Evolutionary conservation across 2,888 invertebrate genomes (phyloP).

Genomic region (Horisme vitalbata): DNA sequence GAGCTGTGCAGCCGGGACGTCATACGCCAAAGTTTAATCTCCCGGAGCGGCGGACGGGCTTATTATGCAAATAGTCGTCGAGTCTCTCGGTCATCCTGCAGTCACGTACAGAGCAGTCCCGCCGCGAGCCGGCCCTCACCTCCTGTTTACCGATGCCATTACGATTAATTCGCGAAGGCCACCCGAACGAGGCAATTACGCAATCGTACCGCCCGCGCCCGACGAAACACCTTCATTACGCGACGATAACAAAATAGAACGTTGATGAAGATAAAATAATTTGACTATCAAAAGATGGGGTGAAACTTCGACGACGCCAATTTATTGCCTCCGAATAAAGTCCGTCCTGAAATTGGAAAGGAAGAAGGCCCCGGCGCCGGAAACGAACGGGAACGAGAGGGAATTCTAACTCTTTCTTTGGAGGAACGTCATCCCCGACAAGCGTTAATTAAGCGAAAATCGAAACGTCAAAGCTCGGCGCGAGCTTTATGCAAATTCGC

Average conservation of each 20-base stretch:
- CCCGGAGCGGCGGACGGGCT: slow-evolving; percentile 72
- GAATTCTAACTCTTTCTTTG: slow-evolving; percentile 70
- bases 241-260: slow-evolving; percentile 55
- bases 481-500: slow-evolving; percentile 76
- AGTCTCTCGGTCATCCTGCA: slow-evolving; percentile 67
- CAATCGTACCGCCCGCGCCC: slow-evolving; percentile 12
- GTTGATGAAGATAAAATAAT: slow-evolving; percentile 71
- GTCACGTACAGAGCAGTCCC: slow-evolving; percentile 62
- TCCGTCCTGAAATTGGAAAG: slow-evolving; percentile 61
- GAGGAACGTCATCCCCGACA: slow-evolving; percentile 52
- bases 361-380: slow-evolving; percentile 55
- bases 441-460: slow-evolving; percentile 81
- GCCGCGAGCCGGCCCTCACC: slow-evolving; percentile 22
- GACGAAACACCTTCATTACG: slow-evolving; percentile 57
- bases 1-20: slow-evolving; percentile 69
- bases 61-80: slow-evolving; percentile 76
- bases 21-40: slow-evolving; percentile 80
- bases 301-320: slow-evolving; percentile 64
- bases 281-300: slow-evolving; percentile 69
- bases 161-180: slow-evolving; percentile 31
- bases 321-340: slow-evolving; percentile 67
- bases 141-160: slow-evolving; percentile 28
- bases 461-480: slow-evolving; percentile 76
- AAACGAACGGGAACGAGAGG: slow-evolving; percentile 59
- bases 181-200: slow-evolving; percentile 21